phyloP scores from a whole-genome alignment of 2,797 vertebrate species.

The Lindbergichthys nudifrons region DNA sequence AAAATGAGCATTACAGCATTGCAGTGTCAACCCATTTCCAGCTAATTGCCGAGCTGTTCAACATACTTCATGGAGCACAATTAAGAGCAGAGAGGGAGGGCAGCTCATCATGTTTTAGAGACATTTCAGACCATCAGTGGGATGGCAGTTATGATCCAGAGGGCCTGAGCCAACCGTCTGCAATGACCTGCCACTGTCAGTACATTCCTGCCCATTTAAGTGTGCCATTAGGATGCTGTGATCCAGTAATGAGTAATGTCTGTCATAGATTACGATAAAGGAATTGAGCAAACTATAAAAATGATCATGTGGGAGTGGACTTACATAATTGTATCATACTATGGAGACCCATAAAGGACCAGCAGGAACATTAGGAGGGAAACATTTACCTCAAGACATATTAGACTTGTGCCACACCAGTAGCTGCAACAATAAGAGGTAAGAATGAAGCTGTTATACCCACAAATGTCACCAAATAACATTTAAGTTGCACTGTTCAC shows the following conservation, averaged over 20 bases:
- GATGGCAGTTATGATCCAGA: conserved; percentile 44
- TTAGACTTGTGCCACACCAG: too few species aligned
- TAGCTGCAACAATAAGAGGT: background rate
- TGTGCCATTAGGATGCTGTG: conserved; percentile 1
- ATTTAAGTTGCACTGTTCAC: too few species aligned
- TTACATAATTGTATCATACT: background rate
- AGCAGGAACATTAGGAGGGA: background rate
- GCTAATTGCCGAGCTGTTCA: conserved; percentile 56
- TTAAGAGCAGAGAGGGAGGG: conserved; percentile 20
- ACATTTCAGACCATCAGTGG: conserved; percentile 19
- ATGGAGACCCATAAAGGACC: background rate
- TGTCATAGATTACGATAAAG: conserved; percentile 4
- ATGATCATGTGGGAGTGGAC: background rate
- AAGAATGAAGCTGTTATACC: background rate
- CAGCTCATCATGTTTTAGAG: conserved; percentile 33
- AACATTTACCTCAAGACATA: background rate
- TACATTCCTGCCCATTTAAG: conserved; percentile 10
- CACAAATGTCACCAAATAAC: background rate
- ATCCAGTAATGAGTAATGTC: background rate
- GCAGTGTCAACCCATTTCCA: conserved; percentile 31
- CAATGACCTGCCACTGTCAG: conserved; percentile 21
- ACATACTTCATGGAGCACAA: conserved; percentile 21
- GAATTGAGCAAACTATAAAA: background rate
- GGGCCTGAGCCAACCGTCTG: conserved; percentile 14
- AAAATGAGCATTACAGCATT: conserved; percentile 10